Percentiles rank a stretch among this genome's conserved stretches.
Conservation (phyloP, 2,888 invertebrate genomes). For the Hyles lineata region DNA sequence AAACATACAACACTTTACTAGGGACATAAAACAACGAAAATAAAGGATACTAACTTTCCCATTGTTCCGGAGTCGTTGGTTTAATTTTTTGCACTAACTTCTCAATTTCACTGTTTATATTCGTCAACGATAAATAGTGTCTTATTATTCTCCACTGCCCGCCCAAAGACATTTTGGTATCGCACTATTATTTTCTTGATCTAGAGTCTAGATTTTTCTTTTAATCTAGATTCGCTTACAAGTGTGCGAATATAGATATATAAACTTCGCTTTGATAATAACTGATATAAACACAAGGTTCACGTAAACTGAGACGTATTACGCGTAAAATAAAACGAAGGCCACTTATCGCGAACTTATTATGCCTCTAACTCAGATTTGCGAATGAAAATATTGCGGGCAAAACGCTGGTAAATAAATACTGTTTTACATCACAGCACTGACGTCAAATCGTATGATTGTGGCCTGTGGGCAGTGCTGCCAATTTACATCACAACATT, state of each 20-base stretch:
- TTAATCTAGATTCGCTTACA: not conserved
- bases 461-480: not conserved
- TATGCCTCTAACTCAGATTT: constrained; percentile 26
- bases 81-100: constrained; percentile 71
- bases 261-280: not conserved
- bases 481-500: not conserved
- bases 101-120: constrained; percentile 71
- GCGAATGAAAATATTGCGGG: constrained; percentile 21
- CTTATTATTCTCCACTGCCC: constrained; percentile 77
- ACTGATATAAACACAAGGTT: not conserved
- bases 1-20: not conserved
- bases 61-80: constrained; percentile 69
- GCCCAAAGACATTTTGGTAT: constrained; percentile 60
- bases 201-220: not conserved
- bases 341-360: constrained; percentile 6
- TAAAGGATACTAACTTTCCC: constrained; percentile 69
- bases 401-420: constrained; percentile 24
- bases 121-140: constrained; percentile 70
- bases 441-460: constrained; percentile 78
- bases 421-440: constrained; percentile 35
- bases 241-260: not conserved
- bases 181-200: constrained; percentile 14
- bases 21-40: not conserved
- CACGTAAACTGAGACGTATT: not conserved
- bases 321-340: not conserved